Evolutionary conservation across 2,888 invertebrate genomes (phyloP), one percentile per base, ranked within the genome.

Genomic region (Masnerella sp.): DNA sequence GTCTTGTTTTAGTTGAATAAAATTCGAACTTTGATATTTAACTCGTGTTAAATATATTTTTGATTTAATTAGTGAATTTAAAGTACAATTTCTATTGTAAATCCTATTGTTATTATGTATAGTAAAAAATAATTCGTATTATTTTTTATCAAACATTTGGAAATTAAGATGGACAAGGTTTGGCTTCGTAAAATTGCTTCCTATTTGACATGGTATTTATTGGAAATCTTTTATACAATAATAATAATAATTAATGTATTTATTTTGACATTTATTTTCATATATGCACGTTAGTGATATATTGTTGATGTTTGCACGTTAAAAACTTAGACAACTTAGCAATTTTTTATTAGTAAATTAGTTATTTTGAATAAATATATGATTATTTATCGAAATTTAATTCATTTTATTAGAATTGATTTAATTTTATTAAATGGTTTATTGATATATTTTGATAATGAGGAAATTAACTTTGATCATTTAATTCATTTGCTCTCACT

Each of bases 201-300:
- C 12, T 32, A 7, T 18, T 18, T 38, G 3, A 38, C 25, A 32
- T 58, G 67, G 67, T 68, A 68, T 58, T 67, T 67, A 58, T 58
- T 34, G 36, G 17, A 58, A 18, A 9, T 34, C 12, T 34, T 40
- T 28, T 25, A 18, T 15, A 7, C 5, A 47, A 12, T 47, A 42
- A n/a, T n/a, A 2, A 42, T 42, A 9, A 42, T 20, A 3, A 7
- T 42, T 15, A 5, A 14, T 40, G 2, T 14, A 15, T 40, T 40
- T 14, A 7, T 40, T 40, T 40, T 40, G 34, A 9, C n/a, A n/a
- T n/a, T n/a, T 12, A 4, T 36, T 36, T 12, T 36, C 8, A 36
- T 36, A 30, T 30, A n/a, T 7, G 7, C 25, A 5, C 25, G 25
- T 25, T n/a, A n/a, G n/a, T n/a, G n/a, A n/a, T n/a, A n/a, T n/a